These are phyloP conservation scores for Dasyprocta punctata DNA, from an alignment of 2,113 vertebrate species.

Conservation along the genomic window DNA sequence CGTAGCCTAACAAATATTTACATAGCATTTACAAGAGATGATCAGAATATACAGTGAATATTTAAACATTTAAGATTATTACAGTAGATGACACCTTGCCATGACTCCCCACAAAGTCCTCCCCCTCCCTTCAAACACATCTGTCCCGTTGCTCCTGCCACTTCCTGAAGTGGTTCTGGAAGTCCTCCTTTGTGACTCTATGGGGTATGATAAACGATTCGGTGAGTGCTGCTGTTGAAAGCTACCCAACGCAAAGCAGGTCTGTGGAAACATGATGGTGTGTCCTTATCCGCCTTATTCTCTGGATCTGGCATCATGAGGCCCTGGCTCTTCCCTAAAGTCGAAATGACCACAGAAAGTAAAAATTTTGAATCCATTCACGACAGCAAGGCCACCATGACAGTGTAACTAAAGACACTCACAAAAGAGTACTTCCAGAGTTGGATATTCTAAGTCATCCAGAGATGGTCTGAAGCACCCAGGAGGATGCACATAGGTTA, in stretches of 20 bases:
- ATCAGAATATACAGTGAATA: not conserved
- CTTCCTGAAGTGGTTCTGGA: not conserved
- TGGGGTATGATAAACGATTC: not conserved
- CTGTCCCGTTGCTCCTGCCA: not conserved
- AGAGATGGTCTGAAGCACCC: not conserved
- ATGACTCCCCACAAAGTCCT: not conserved
- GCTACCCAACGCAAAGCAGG: not conserved
- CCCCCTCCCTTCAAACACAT: not conserved
- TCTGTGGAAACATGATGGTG: too few species aligned
- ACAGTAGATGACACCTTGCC: too few species aligned
- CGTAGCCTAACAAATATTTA: not conserved
- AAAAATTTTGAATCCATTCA: not conserved
- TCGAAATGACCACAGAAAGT: not conserved
- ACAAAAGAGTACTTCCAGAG: not conserved
- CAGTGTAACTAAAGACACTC: not conserved
- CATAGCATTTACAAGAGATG: not conserved
- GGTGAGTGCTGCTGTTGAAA: too few species aligned
- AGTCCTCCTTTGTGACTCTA: not conserved
- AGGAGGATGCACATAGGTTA: not conserved
- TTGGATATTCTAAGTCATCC: not conserved
- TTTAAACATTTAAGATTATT: not conserved
- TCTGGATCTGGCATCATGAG: not conserved
- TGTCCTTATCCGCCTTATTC: not conserved
- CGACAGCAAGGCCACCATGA: not conserved
- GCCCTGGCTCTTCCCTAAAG: not conserved